Evolutionary conservation across 2,797 vertebrate genomes (phyloP).

Genomic region (Clarias pachynema): DNA sequence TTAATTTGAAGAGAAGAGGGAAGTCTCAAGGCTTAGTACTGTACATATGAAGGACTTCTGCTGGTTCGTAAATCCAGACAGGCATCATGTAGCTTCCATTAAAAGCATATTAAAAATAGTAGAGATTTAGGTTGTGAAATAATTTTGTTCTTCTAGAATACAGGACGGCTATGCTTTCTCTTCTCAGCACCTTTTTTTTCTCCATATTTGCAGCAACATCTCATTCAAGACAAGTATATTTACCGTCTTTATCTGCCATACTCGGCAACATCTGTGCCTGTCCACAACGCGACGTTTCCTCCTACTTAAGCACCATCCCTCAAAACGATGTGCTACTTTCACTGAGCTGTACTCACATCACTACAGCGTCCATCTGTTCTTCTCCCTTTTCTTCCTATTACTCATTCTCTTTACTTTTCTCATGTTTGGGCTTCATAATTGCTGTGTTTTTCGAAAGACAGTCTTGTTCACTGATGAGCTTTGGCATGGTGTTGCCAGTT

Average conservation of each 20-base stretch:
- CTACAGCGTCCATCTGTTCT: slow-evolving; percentile 19
- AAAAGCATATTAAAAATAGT: background rate
- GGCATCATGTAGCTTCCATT: background rate
- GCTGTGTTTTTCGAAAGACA: background rate
- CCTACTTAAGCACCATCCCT: slow-evolving; percentile 6
- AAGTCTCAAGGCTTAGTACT: too few relatives aligned
- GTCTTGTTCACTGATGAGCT: slow-evolving; percentile 3
- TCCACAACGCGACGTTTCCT: background rate
- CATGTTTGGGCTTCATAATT: slow-evolving; percentile 4
- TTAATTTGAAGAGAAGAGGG: too few relatives aligned
- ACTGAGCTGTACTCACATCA: slow-evolving; percentile 3
- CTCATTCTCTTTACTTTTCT: slow-evolving; percentile 14
- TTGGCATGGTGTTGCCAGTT: background rate
- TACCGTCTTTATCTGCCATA: slow-evolving; percentile 16
- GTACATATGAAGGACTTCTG: background rate
- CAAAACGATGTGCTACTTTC: slow-evolving; percentile 9
- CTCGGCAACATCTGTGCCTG: slow-evolving; percentile 21
- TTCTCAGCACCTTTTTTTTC: background rate
- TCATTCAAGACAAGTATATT: slow-evolving; percentile 4
- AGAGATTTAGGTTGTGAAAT: background rate
- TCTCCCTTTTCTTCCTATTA: slow-evolving; percentile 5
- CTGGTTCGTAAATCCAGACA: background rate
- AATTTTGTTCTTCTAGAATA: background rate
- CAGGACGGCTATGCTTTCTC: background rate
- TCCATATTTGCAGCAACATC: slow-evolving; percentile 9